Base-by-base conservation (phyloP, 2,888 invertebrate species). In the Dolomedes plantarius region DNA sequence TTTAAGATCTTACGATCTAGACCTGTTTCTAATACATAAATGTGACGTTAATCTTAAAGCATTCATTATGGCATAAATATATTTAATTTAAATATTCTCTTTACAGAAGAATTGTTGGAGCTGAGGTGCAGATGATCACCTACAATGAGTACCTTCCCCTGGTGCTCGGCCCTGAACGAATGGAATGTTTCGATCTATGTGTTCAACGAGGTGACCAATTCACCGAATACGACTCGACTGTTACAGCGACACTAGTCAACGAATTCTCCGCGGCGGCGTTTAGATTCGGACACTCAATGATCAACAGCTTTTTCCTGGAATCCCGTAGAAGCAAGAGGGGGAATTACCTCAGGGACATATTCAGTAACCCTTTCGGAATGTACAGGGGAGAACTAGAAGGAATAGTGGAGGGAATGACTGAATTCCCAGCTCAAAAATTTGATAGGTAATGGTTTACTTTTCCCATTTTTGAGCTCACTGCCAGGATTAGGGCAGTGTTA, bases 231-330 rank as follows among this genome's bases (percentile, higher is more conserved):
- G 94, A 95, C 90, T 91, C 93, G n/a, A n/a, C n/a, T n/a, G n/a
- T n/a, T n/a, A n/a, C n/a, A n/a, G n/a, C n/a, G n/a, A n/a, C n/a
- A n/a, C n/a, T n/a, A n/a, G n/a, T n/a, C n/a, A n/a, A n/a, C n/a
- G n/a, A n/a, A n/a, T n/a, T n/a, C n/a, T n/a, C n/a, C n/a, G n/a
- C n/a, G n/a, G n/a, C n/a, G n/a, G n/a, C n/a, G n/a, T n/a, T n/a
- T n/a, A n/a, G n/a, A 0, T 92, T 92, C 82, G 92, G 92, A 0
- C 92, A 92, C 88, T 89, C 89, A n/a, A 29, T 89, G 73, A 88
- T 89, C 39, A 93, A 97, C 79, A 97, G 97, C 0, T 96, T 96
- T 89, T 93, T 97, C 83, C 96, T 96, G 0, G 93, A 97, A 3
- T 95, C 95, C 88, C 93, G 94, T 2, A 94, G 93, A 80, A 96